Evolutionary conservation across 2,888 invertebrate species (phyloP), one percentile per base, ranked within the genome.

Genomic region (Nycteola revayana): DNA sequence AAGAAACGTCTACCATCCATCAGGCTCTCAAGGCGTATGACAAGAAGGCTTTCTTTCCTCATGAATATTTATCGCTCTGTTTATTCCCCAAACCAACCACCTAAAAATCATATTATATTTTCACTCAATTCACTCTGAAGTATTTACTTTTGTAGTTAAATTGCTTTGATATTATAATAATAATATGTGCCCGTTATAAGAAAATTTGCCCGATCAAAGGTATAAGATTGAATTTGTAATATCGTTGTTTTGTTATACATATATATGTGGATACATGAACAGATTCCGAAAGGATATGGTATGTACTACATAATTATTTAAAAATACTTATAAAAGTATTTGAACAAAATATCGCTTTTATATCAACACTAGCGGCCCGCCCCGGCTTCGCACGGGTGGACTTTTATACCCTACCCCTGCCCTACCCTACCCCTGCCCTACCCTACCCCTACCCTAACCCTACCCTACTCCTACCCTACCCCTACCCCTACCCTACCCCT

Each of bases 21-120:
- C 86, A 86, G 69, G 69, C 70, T 75, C 72, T 70, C 74, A 67
- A 69, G 78, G 74, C 67, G 77, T 78, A 77, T 76, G 80, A 84
- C 83, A 82, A 80, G 78, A 75, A 77, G 81, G 80, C 80, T 81
- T 81, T 79, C 75, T 72, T 66, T 60, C 53, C 68, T 82, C 70
- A 84, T 86, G 82, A 81, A 84, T 84, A 85, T 85, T 83, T 80
- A 84, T 77, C 66, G 56, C 65, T 47, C 59, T 75, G 75, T 75
- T 76, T 80, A 79, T 78, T 66, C 61, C 60, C 49, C 46, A 61
- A 71, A 67, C 67, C 59, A 61, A 65, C 63, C 60, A 60, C 49
- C 58, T 62, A 64, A 62, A 66, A 67, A 63, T 31, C 31, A 29
- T 62, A 62, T 65, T 60, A 67, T 64, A 60, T 62, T 69, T 56